Percentiles rank a stretch among this genome's conserved stretches.
phyloP scores from a whole-genome alignment of 2,113 vertebrate genomes.

The Phalacrocorax brasilianus region DNA sequence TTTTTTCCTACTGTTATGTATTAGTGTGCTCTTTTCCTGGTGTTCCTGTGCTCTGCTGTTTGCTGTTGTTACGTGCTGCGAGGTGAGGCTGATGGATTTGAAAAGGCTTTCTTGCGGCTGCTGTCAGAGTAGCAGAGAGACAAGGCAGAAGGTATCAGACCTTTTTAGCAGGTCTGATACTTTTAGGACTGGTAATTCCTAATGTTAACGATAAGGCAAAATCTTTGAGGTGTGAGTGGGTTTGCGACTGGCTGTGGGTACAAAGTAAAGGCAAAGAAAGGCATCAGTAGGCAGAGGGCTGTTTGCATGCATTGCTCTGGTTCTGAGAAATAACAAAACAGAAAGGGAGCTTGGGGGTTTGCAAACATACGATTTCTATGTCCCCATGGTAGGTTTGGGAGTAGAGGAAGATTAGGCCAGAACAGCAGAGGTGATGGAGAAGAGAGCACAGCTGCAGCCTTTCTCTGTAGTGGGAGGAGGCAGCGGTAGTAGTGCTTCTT shows the following conservation, averaged over 20 bases:
- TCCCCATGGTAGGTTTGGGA: rapidly evolving
- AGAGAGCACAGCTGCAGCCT: neutral
- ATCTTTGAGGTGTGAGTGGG: neutral
- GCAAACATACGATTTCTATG: rapidly evolving
- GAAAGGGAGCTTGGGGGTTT: neutral
- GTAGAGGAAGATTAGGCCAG: neutral
- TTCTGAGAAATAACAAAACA: neutral
- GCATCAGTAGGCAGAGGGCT: neutral
- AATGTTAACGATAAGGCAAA: neutral
- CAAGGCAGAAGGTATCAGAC: neutral
- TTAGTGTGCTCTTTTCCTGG: neutral
- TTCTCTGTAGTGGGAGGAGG: neutral
- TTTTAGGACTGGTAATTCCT: neutral
- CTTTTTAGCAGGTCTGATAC: constrained; percentile 3
- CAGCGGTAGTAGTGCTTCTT: neutral
- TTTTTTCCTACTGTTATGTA: neutral
- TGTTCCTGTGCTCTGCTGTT: neutral
- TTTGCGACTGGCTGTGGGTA: neutral
- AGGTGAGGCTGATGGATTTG: neutral
- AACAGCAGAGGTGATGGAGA: neutral
- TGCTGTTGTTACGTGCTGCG: neutral
- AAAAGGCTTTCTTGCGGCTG: neutral
- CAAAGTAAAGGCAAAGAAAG: neutral
- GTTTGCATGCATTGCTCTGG: neutral
- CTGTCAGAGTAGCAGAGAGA: neutral